phyloP scores from a whole-genome alignment of 2,113 vertebrate species.

The Leptosomus discolor region DNA sequence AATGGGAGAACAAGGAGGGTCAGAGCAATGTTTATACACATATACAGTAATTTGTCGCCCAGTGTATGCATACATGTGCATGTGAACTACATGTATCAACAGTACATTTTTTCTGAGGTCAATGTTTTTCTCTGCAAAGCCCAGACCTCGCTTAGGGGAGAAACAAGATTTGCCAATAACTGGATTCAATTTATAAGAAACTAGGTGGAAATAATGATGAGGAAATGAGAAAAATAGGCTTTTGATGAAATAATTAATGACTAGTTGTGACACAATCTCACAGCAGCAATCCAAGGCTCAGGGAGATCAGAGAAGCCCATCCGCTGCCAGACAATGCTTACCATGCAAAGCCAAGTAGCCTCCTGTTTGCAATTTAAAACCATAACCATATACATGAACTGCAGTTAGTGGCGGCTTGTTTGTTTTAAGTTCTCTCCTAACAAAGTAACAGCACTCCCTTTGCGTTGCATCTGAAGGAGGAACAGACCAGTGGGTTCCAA shows the following conservation, averaged over 20 bases:
- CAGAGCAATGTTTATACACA: not conserved
- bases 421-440: not conserved
- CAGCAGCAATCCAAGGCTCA: slow-evolving; percentile 62
- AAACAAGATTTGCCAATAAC: slow-evolving; percentile 22
- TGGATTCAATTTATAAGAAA: slow-evolving; percentile 51
- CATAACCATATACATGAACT: slow-evolving; percentile 8
- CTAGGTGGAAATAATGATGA: slow-evolving; percentile 60
- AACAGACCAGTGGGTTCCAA: not conserved
- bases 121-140: not conserved
- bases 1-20: not conserved
- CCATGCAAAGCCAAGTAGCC: slow-evolving; percentile 51
- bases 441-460: not conserved
- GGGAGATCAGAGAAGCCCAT: slow-evolving; percentile 52
- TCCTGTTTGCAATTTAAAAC: slow-evolving; percentile 61
- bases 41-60: not conserved
- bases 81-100: not conserved
- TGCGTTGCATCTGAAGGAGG: not conserved
- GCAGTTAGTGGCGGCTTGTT: slow-evolving; percentile 8
- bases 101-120: not conserved
- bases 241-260: slow-evolving; percentile 67
- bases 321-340: slow-evolving; percentile 51
- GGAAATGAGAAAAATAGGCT: slow-evolving; percentile 64
- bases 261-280: slow-evolving; percentile 61
- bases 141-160: not conserved
- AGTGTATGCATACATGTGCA: not conserved